These are phyloP conservation scores for Styela plicata DNA, from an alignment of 23 tunicate genomes.

Conservation along the genomic window DNA sequence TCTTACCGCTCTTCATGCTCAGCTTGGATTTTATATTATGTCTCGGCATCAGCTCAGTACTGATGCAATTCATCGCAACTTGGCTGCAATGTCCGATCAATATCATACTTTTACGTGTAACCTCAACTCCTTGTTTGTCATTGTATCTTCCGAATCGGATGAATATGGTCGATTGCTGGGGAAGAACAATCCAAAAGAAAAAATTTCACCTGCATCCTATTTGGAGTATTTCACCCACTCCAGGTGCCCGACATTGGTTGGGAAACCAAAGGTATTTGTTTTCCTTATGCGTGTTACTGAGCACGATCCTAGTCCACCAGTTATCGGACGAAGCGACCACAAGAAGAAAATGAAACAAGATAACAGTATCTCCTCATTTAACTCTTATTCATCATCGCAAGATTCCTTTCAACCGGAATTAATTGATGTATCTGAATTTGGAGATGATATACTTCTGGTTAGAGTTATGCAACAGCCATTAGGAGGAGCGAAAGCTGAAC, in stretches of 20 bases:
- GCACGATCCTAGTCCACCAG: constrained; percentile 45
- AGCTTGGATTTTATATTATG: constrained; percentile 77
- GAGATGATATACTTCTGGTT: constrained; percentile 55
- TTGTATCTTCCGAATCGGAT: constrained; percentile 48
- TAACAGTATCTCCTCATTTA: background rate
- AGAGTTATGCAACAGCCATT: constrained; percentile 74
- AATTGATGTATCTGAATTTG: constrained; percentile 23
- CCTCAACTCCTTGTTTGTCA: constrained; percentile 62
- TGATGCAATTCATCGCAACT: constrained; percentile 51
- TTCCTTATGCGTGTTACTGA: constrained; percentile 47
- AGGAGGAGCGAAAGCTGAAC: constrained; percentile 39
- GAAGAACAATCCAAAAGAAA: constrained; percentile 25
- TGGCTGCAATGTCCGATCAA: constrained; percentile 80
- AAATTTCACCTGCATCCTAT: constrained; percentile 29
- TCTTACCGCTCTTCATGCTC: constrained; percentile 38
- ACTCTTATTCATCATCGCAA: background rate
- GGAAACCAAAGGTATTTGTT: constrained; percentile 72
- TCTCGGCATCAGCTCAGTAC: constrained; percentile 36
- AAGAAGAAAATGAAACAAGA: background rate
- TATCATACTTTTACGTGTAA: constrained; percentile 69
- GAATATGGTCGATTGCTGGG: constrained; percentile 49
- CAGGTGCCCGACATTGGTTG: constrained; percentile 72
- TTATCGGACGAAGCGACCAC: constrained; percentile 11
- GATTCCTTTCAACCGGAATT: constrained; percentile 68
- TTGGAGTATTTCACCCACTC: constrained; percentile 47